These are phyloP conservation scores for Ascidia mentula DNA, from an alignment of 23 tunicate species.

Conservation along the genomic window DNA sequence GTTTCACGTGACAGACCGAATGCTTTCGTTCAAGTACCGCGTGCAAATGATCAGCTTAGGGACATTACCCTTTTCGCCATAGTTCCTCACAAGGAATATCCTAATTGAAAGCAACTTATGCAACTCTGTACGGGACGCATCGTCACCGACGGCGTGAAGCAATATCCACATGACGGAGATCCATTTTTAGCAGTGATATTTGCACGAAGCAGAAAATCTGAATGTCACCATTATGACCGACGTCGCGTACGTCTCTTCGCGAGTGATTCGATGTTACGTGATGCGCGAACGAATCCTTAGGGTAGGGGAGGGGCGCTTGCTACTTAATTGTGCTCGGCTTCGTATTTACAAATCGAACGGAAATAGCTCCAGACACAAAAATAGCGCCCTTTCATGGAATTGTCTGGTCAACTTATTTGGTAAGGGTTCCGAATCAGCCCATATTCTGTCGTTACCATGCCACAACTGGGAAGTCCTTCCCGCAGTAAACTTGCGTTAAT, in stretches of 20 bases:
- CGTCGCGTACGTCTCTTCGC: neutral
- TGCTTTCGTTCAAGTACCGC: too few relatives aligned
- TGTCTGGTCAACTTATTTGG: neutral
- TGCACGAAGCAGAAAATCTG: neutral
- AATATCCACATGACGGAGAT: neutral
- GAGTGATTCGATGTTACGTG: neutral
- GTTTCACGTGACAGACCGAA: too few relatives aligned
- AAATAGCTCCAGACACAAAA: neutral
- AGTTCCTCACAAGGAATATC: too few relatives aligned
- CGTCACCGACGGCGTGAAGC: neutral
- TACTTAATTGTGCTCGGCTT: neutral
- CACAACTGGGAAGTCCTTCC: too few relatives aligned
- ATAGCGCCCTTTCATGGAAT: neutral
- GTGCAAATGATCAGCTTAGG: too few relatives aligned
- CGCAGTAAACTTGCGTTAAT: too few relatives aligned
- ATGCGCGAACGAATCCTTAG: too few relatives aligned
- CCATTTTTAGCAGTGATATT: neutral
- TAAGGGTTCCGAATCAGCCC: neutral
- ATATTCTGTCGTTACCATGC: too few relatives aligned
- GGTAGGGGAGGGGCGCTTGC: neutral
- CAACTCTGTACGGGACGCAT: too few relatives aligned
- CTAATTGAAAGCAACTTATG: too few relatives aligned
- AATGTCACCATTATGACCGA: neutral
- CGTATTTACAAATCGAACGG: conserved; percentile 5
- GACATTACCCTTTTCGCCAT: too few relatives aligned